Base-by-base conservation (phyloP, 92 coral and sea anemone species). In the Epizoanthus fatuus region DNA sequence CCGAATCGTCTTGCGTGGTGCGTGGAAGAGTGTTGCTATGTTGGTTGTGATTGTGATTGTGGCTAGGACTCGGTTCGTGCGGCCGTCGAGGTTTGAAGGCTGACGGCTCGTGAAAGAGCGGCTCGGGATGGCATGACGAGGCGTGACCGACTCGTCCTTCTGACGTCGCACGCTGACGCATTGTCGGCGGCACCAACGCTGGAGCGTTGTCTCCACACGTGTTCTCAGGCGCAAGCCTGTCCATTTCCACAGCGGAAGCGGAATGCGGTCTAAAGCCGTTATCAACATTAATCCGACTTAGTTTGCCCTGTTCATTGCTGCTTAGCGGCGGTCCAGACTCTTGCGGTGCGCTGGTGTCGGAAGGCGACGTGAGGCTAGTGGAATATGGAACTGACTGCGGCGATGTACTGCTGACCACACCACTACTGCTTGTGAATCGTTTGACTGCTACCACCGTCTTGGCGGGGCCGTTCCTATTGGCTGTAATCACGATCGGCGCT, bases 31-130 rank as follows among this genome's bases (percentile, higher is more conserved):
- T 74, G 52, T 76, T 88, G 74, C 74, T 75, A 72, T 63, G 88
- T 57, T 32, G 96, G 86, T 68, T 95, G 96, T 42, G 97, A 90
- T 68, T 95, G 96, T 42, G 97, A 90, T 49, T 90, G 93, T 6
- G 94, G 93, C 6, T 22, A 2, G 70, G 70, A 37, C 57, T 29
- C 4, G 69, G 82, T 9, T 77, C 82, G 6, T 77, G 82, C 37
- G 82, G 82, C 57, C 82, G 55, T 3, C 70, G 82, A n/a, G 69
- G 82, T 77, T 77, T 77, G 42, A 77, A 77, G 19, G 82, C 82
- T 1, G 82, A 77, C 70, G 70, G 82, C 40, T 77, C 82, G n/a
- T 77, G 82, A 62, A 77, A 77, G 17, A 77, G 63, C 13, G 82
- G 57, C 13, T 77, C 71, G 15, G 82, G 70, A 17, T 44, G 82